These are phyloP conservation scores for Platichthys stellatus DNA, from an alignment of 2,113 vertebrate genomes.

Conservation along the genomic window DNA sequence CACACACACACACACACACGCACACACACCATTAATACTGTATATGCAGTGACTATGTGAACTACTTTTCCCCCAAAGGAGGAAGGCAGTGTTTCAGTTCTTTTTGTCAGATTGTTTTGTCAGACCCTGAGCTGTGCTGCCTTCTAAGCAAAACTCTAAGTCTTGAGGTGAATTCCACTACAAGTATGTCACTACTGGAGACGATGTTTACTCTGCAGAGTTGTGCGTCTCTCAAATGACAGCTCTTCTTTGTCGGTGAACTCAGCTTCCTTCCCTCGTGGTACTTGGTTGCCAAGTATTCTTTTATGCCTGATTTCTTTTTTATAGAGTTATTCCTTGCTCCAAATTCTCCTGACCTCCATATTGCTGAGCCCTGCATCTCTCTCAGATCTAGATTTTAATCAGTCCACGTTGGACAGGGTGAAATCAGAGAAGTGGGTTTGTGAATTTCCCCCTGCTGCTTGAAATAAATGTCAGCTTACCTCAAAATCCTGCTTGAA, in stretches of 20 bases:
- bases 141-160: slow-evolving; percentile 27
- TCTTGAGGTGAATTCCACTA: slow-evolving; percentile 43
- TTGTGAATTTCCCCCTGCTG: slow-evolving; percentile 49
- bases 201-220: slow-evolving; percentile 49
- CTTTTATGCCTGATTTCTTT: slow-evolving; percentile 16
- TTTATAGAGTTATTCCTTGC: slow-evolving; percentile 22
- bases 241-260: slow-evolving; percentile 42
- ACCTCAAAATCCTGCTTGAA: slow-evolving; percentile 13
- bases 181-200: slow-evolving; percentile 42
- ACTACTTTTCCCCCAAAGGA: neutral
- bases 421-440: slow-evolving; percentile 42
- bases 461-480: slow-evolving; percentile 41
- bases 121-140: slow-evolving; percentile 10
- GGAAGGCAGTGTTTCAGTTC: slow-evolving; percentile 11
- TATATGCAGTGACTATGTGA: neutral
- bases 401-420: slow-evolving; percentile 37
- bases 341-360: slow-evolving; percentile 56
- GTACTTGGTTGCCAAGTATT: slow-evolving; percentile 31
- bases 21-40: neutral
- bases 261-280: slow-evolving; percentile 31
- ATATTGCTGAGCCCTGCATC: slow-evolving; percentile 22
- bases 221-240: slow-evolving; percentile 37
- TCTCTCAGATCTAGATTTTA: slow-evolving; percentile 56
- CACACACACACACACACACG: neutral
- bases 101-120: slow-evolving; percentile 28